Conservation (phyloP, 2,888 invertebrate species). For the Ennomos erosarius region DNA sequence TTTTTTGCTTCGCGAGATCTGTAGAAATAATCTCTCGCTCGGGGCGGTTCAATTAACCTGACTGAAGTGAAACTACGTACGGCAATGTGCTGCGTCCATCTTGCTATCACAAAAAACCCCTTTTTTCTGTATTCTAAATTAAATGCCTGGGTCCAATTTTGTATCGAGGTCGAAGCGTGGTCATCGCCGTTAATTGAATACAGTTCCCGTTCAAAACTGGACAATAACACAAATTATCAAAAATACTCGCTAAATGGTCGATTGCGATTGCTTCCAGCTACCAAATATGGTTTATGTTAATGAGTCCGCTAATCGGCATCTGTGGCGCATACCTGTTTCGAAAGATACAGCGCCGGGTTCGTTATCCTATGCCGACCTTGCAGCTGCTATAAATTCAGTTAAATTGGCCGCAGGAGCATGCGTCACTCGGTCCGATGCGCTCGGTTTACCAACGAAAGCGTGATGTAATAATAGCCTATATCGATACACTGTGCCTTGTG, state of each 20-base stretch:
- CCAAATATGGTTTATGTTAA: constrained; percentile 34
- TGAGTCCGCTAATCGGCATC: constrained; percentile 47
- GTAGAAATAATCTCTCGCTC: constrained; percentile 54
- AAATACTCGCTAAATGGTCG: constrained; percentile 19
- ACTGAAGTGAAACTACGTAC: constrained; percentile 59
- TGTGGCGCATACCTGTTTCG: constrained; percentile 59
- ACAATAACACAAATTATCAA: constrained; percentile 34
- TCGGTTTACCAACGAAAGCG: constrained; percentile 62
- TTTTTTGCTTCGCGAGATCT: constrained; percentile 51
- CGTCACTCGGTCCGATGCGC: constrained; percentile 75
- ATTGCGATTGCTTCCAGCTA: constrained; percentile 28
- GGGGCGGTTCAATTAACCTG: constrained; percentile 65
- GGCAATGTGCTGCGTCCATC: constrained; percentile 46
- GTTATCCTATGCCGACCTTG: constrained; percentile 81
- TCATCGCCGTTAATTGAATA: constrained; percentile 56
- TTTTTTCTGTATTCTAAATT: constrained; percentile 50
- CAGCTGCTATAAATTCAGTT: constrained; percentile 78
- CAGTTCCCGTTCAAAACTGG: constrained; percentile 39
- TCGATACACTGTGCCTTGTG: constrained; percentile 24
- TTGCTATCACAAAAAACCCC: constrained; percentile 38
- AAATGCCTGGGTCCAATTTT: constrained; percentile 51
- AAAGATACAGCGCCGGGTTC: constrained; percentile 66
- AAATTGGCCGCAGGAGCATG: constrained; percentile 74
- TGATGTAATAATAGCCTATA: constrained; percentile 53
- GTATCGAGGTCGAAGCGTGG: constrained; percentile 50